Evolutionary conservation across 2,797 vertebrate species (phyloP), one percentile per base, ranked within the genome.

Genomic region (Odontamblyopus rebecca): DNA sequence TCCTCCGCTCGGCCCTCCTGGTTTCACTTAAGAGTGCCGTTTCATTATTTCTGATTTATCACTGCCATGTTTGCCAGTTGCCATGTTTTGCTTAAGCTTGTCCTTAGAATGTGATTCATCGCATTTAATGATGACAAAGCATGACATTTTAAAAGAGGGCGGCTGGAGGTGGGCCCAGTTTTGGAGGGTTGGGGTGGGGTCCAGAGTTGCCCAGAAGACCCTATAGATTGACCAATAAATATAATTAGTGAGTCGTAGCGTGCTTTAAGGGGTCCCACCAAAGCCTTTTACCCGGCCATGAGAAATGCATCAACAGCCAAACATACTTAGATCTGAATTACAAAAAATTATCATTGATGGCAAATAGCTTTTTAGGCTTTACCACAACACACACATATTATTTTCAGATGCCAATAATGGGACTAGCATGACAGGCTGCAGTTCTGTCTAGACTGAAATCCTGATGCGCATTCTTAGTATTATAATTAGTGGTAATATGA

Each of bases 1-100:
- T 71, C 70, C 83, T 89, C 84, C 84, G 79, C 66, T 30, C 71
- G 80, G 76, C 44, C 80, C 89, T 85, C 84, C 92, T 93, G 91
- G 86, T 91, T 91, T 82, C 87, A 93, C 89, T 93, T 93, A 92
- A 23, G 68, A 83, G 81, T 77, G 67, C 84, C 12, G 79, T 92
- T 93, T 91, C 92, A 93, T 93, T 93, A 93, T 93, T 92, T 91
- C 77, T 88, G 90, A 93, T 93, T 92, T 93, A 92, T 91, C 89
- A 90, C 89, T 89, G 89, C 83, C 74, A 78, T 80, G 80, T 89
- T 90, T 84, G 84, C 86, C 86, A 80, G 84, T 89, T 82, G 86
- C 88, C 81, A 75, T 89, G 82, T 83, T 88, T 85, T 84, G 62
- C 78, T 71, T 76, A 76, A 80, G 75, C 83, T 83, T 41, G 65